Conservation (phyloP, 2,888 invertebrate genomes). For the Muschampia plurimacula region DNA sequence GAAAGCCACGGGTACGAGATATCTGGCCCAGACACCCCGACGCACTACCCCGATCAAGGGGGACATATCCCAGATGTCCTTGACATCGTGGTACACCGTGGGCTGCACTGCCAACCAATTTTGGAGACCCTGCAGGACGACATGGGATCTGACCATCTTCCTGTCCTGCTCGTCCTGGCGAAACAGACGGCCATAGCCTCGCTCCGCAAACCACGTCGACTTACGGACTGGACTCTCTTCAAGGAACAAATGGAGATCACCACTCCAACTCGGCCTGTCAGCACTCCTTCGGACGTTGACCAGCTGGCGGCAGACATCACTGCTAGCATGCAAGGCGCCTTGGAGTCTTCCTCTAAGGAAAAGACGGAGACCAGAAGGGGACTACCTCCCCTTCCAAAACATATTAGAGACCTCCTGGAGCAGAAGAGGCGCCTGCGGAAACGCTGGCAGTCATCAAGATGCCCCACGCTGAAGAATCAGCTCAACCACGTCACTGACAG, state of each 20-base stretch:
- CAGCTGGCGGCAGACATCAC: conserved; percentile 20
- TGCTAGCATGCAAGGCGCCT: conserved; percentile 16
- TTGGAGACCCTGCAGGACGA: conserved; percentile 8
- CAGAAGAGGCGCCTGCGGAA: conserved; percentile 21
- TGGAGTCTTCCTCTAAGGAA: background rate
- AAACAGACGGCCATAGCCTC: background rate
- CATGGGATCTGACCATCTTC: conserved; percentile 32
- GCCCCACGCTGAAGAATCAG: conserved; percentile 30
- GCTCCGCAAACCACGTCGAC: conserved; percentile 8
- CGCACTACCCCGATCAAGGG: conserved; percentile 13
- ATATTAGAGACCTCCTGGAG: background rate
- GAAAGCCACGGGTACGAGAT: conserved; percentile 31
- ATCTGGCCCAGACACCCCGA: conserved; percentile 37
- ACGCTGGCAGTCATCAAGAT: conserved; percentile 32
- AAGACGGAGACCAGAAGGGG: background rate
- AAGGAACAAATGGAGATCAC: conserved; percentile 17
- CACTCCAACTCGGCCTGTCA: conserved; percentile 24
- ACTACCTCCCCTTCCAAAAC: conserved; percentile 6
- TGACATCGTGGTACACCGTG: conserved; percentile 33
- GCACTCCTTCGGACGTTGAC: conserved; percentile 12
- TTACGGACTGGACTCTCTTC: conserved; percentile 1
- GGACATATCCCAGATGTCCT: conserved; percentile 22
- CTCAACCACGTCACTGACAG: conserved; percentile 9
- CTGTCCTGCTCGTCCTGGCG: conserved; percentile 35
- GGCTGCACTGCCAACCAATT: background rate